Evolutionary conservation across 2,888 invertebrate species (phyloP), one percentile per base, ranked within the genome.

Genomic region (Eupithecia subumbrata): DNA sequence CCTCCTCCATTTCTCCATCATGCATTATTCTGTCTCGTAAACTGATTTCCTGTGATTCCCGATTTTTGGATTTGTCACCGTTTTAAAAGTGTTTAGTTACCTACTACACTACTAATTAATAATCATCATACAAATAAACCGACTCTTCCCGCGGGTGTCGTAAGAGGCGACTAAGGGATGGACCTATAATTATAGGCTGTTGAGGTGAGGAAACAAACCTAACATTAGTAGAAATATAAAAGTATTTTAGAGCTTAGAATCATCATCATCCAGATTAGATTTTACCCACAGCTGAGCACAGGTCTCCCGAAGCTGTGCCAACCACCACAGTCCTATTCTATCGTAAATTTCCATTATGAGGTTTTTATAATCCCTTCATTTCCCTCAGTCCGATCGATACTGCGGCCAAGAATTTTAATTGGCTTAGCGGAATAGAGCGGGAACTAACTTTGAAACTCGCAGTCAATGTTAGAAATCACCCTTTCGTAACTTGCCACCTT

Each of bases 381-480:
- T 68, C 68, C 64, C 30, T 64, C 64, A 9, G 64, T 14, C 25
- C 7, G 68, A 43, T 68, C 68, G 68, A 68, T 68, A 43, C 68
- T 9, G 43, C 68, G 43, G 14, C 68, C 43, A 70, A 70, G 70
- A 25, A 70, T 56, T n/a, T 70, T 56, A 70, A 70, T 70, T 68
- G 68, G 68, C 43, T 68, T 68, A 68, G 25, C 68, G 16, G 68
- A 68, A 68, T 40, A 45, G 69, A 69, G 56, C 72, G 25, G 72
- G 69, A 37, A 67, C 66, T 37, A 66, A 72, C 74, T 63, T 71
- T 68, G 43, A 56, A 56, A 56, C 70, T 70, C 22, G 34, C 69
- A 75, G 34, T 72, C 68, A 75, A 74, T 76, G 79, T 80, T 81
- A 82, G 82, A 83, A 83, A 84, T 83, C 82, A 80, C 79, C 80